Evolutionary conservation across 2,113 vertebrate species (phyloP), one percentile per base, ranked within the genome.

Genomic region (Limanda limanda): DNA sequence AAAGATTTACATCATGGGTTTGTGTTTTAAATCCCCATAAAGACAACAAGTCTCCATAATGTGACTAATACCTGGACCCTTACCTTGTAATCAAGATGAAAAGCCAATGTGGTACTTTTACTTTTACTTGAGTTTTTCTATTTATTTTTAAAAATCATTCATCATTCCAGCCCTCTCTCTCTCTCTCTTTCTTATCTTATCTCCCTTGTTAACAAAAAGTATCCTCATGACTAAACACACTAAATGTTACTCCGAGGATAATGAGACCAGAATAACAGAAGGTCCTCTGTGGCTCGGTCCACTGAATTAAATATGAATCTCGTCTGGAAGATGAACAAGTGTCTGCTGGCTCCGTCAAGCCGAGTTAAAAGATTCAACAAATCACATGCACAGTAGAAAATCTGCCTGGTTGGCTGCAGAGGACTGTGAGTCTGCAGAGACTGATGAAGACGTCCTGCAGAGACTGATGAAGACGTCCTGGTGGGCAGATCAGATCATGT

Each of bases 261-360:
- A 59, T 63, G 59, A 68, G 61, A 65, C 42, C 40, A 27, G 79
- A 74, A 74, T 82, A 74, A 82, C 68, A 79, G 78, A 76, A 37
- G 61, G 76, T 70, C 56, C 64, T 74, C 55, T 15, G 47, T 24
- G 47, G 35, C 21, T 56, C n/a, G 3, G 47, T 48, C 59, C 62
- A 1, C 65, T 79, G 84, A 73, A 80, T 84, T 74, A 74, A 76
- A 83, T 25, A 88, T 84, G 82, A 85, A 56, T 71, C 67, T 80
- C 20, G 23, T 76, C 58, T 55, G 52, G 21, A 55, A 55, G 52
- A 23, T 13, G 52, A 55, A 23, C 52, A 11, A 11, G n/a, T 5
- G 52, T 23, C 52, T 55, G 21, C 52, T 13, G 52, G 52, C 52
- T 47, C 4, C 45, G 17, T 47, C 45, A 5, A 4, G 45, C 15